Conservation (phyloP, 2,797 vertebrate genomes). For the Sebastes cheni region DNA sequence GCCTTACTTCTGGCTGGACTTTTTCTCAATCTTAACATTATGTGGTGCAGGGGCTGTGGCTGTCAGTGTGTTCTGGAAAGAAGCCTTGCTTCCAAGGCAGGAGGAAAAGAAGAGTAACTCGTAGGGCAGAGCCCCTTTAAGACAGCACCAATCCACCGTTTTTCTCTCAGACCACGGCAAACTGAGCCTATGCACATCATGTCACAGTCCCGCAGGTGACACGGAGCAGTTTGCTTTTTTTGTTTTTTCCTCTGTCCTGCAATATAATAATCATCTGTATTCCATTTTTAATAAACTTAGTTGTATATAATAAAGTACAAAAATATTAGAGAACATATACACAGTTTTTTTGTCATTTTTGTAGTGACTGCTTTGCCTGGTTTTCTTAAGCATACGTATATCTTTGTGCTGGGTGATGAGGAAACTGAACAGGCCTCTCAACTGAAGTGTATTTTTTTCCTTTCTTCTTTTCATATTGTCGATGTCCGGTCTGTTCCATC, state of each 20-base stretch:
- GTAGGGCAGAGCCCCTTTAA: constrained; percentile 69
- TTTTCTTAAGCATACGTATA: constrained; percentile 76
- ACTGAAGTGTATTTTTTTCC: constrained; percentile 78
- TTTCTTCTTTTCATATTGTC: constrained; percentile 88
- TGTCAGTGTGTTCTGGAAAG: constrained; percentile 65
- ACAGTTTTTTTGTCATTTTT: constrained; percentile 84
- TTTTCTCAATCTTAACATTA: constrained; percentile 43
- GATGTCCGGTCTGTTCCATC: constrained; percentile 96
- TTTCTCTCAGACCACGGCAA: constrained; percentile 66
- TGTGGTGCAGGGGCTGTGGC: constrained; percentile 46
- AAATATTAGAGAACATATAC: constrained; percentile 96
- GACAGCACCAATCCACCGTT: constrained; percentile 80
- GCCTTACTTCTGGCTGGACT: constrained; percentile 64
- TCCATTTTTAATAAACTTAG: constrained; percentile 94
- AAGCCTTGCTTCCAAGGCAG: constrained; percentile 68
- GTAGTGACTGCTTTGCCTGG: constrained; percentile 85
- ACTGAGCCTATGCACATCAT: constrained; percentile 72
- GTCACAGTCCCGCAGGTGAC: constrained; percentile 83
- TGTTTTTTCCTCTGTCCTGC: constrained; percentile 71
- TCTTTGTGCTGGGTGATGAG: constrained; percentile 82
- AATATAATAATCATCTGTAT: constrained; percentile 89
- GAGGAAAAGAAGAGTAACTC: constrained; percentile 72
- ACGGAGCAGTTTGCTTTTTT: constrained; percentile 69
- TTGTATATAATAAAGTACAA: constrained; percentile 95
- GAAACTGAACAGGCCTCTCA: constrained; percentile 78